Evolutionary conservation across 2,113 vertebrate species (phyloP).

Genomic region (Rhabdomys dilectus): DNA sequence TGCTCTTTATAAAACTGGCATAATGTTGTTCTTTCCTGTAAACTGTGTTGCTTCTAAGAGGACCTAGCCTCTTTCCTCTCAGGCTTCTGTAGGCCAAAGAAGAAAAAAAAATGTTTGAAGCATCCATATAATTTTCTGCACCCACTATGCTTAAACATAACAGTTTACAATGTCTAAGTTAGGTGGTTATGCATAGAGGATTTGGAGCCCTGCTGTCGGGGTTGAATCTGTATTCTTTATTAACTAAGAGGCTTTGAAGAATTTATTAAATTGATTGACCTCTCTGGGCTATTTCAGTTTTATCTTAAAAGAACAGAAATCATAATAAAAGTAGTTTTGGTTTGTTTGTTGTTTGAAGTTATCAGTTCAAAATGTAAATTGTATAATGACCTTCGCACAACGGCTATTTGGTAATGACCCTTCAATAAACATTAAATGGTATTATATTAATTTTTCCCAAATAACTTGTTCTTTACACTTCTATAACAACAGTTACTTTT

Average conservation of each 20-base stretch:
- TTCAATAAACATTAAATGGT: not conserved
- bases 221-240: not conserved
- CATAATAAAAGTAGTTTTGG: not conserved
- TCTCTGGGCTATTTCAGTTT: not conserved
- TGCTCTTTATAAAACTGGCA: not conserved
- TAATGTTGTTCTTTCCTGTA: accelerated
- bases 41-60: not conserved
- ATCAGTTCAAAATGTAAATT: not conserved
- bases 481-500: not conserved
- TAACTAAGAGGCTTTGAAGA: not conserved
- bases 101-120: not conserved
- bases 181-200: not conserved
- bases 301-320: constrained; percentile 21
- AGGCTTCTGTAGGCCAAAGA: not conserved
- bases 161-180: not conserved
- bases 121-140: not conserved
- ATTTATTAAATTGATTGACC: constrained; percentile 25
- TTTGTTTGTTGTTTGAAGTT: not conserved
- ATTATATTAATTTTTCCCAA: constrained; percentile 9
- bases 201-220: not conserved
- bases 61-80: not conserved
- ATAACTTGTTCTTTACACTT: constrained; percentile 39
- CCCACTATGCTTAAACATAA: not conserved
- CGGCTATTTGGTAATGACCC: not conserved
- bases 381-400: not conserved